Evolutionary conservation across 2,888 invertebrate species (phyloP), one percentile per base, ranked within the genome.

Genomic region (Spilarctia lutea): DNA sequence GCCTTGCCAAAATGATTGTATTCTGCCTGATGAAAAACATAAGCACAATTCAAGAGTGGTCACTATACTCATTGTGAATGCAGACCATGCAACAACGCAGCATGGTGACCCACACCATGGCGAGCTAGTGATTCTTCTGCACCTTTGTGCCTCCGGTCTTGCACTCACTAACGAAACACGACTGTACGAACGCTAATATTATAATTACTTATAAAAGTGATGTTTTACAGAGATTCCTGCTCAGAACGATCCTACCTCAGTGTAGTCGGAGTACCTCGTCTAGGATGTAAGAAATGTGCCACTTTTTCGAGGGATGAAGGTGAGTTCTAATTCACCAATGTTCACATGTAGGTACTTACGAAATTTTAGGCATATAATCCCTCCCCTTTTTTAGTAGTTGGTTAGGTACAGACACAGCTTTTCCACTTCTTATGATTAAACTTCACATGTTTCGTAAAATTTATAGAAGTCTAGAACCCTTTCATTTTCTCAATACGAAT

Each of bases 201-300:
- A 45, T 45, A 20, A 1, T 45, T 68, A 56, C 24, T 56, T n/a
- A 56, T n/a, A 39, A 33, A 72, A 24, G 2, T 39, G 27, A 60
- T 75, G 71, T 79, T 74, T 86, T 84, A n/a, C 90, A 96, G 96
- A 74, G 94, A 95, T 80, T 94, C 94, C 68, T 95, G 95, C 83
- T 95, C 96, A 2, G 96, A 96, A 85, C 88, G 96, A 73, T 96
- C 96, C 80, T 94, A 96, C 89, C 94, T 96, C 86, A 96, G 96
- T 86, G 94, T 96, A 65, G 91, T 96, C 72, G 96, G 96, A 89
- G 97, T 97, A 89, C 97, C 97, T 91, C 96, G 96, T 45, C 92
- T 97, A 86, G 97, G 97, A 85, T 97, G 97, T 93, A 94, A 95
- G 87, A 96, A 96, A 91, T 97, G 97, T 88, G 96, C 96, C 74